Evolutionary conservation across 2,797 vertebrate genomes (phyloP).

Genomic region (Poeciliopsis gracilis): DNA sequence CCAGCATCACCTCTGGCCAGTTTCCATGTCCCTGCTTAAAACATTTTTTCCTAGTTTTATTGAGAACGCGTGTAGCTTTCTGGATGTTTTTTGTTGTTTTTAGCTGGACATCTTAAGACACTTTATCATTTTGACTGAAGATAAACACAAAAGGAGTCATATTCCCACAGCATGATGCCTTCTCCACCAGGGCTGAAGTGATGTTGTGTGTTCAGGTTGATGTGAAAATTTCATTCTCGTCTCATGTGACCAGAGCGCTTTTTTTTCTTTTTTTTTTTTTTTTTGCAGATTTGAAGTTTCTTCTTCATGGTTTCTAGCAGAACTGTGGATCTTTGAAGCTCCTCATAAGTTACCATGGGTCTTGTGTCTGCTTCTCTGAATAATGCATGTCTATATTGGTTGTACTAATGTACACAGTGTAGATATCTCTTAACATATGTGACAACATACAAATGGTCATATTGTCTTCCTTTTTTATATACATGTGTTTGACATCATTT

Average conservation of each 20-base stretch:
- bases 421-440: no score
- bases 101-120: no score
- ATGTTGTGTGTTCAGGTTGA: neutral
- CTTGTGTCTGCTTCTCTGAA: neutral
- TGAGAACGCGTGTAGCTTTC: no score
- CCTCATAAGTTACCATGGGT: neutral
- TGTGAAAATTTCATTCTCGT: neutral
- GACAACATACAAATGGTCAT: no score
- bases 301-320: neutral
- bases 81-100: no score
- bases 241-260: neutral
- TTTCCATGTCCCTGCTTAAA: neutral
- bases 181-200: neutral
- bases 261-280: neutral
- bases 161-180: neutral
- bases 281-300: neutral
- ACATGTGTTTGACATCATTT: no score
- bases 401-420: no score
- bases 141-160: neutral
- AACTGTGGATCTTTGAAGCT: neutral
- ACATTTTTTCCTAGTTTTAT: no score
- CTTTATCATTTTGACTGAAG: no score
- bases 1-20: neutral
- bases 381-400: neutral
- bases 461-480: no score